Evolutionary conservation across 2,888 invertebrate genomes (phyloP), one percentile per base, ranked within the genome.

Genomic region (Archips crataeganus): DNA sequence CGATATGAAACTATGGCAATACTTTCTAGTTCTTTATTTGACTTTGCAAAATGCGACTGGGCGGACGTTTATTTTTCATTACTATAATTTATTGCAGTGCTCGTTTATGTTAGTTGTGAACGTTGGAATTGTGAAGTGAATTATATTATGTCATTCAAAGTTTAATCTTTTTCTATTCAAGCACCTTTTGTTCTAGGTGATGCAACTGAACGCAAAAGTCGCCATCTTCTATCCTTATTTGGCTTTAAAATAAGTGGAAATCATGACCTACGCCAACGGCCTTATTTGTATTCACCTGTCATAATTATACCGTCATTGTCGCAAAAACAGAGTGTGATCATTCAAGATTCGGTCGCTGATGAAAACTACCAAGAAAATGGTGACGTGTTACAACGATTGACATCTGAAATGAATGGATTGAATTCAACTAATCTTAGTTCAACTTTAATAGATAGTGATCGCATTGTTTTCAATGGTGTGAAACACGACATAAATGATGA

Each of bases 41-140:
- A 78, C 79, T 76, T 70, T 67, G 75, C 85, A 90, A 85, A 87
- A 91, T 91, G 91, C 77, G 77, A 79, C 79, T 79, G 79, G 77
- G 75, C 76, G 79, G 82, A 81, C 79, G 85, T 80, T 78, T 82
- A 66, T 71, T 83, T 70, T 66, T 79, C 75, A 59, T 84, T 76
- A 54, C 79, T 78, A 73, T 81, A 72, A 42, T 83, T 39, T 76
- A 75, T 61, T 79, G 70, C 70, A 71, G 71, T 74, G 74, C 77
- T 51, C 51, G 71, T 71, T 70, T 75, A 49, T 76, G 85, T 86
- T 78, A 83, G 83, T 84, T 49, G 49, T 74, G 15, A 60, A 63
- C 47, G 13, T 23, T 39, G n/a, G 23, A 61, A 64, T 34, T 61
- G 15, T 51, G n/a, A 51, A 65, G 36, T 39, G 65, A n/a, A 57